Conservation (phyloP, 2,113 vertebrate species). For the Leptocoma aspasia region DNA sequence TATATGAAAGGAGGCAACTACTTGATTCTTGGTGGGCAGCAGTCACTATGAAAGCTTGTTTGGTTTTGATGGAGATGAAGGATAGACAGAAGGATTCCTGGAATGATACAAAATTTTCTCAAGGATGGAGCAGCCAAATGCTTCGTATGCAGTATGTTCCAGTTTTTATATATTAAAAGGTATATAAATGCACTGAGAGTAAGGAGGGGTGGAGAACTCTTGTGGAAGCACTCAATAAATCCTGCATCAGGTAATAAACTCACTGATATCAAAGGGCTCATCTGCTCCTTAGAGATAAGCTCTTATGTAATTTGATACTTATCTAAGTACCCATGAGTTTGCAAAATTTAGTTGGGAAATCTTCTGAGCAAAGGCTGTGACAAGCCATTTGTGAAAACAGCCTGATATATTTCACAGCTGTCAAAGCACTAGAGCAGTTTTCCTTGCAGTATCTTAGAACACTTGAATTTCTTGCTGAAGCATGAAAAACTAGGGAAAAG, state of each 20-base stretch:
- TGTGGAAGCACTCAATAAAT: conserved; percentile 47
- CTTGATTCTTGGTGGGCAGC: conserved; percentile 51
- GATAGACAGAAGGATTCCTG: conserved; percentile 1
- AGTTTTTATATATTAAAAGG: conserved; percentile 28
- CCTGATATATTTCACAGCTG: not conserved
- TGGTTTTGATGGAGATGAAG: not conserved
- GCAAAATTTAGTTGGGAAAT: not conserved
- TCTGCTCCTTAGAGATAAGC: not conserved
- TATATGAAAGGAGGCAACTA: conserved; percentile 24
- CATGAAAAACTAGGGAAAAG: not conserved
- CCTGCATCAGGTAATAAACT: not conserved
- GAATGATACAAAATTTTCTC: conserved; percentile 26
- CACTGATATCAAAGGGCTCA: not conserved
- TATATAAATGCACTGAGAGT: conserved; percentile 33
- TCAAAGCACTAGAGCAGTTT: not conserved
- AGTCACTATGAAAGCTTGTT: conserved; percentile 2
- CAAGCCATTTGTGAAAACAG: not conserved
- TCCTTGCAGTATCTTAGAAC: not conserved
- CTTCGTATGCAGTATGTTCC: not conserved
- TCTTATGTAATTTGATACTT: not conserved
- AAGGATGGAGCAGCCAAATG: not conserved
- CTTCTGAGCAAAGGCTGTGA: not conserved
- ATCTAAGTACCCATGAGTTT: not conserved
- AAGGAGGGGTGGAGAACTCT: not conserved
- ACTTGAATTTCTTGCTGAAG: not conserved